Conservation (phyloP, 2,888 invertebrate genomes). For the Heliconius sara region DNA sequence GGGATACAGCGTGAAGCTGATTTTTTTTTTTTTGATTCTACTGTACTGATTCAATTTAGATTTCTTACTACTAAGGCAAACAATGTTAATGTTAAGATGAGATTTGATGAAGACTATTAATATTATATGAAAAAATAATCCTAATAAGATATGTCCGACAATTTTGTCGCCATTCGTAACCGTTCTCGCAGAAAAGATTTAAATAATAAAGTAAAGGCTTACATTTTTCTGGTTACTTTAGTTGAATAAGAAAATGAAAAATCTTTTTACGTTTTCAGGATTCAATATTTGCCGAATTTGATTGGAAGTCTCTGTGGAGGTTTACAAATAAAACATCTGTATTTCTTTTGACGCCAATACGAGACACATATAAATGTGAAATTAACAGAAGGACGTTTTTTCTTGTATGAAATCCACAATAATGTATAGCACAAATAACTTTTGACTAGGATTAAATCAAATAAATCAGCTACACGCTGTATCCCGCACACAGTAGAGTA, state of each 20-base stretch:
- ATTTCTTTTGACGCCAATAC: constrained; percentile 16
- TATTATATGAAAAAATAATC: too few species aligned
- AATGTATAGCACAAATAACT: neutral
- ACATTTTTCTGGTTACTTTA: constrained; percentile 15
- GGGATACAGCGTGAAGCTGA: too few species aligned
- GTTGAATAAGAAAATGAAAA: constrained; percentile 6
- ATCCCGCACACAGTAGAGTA: too few species aligned
- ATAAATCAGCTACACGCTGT: too few species aligned
- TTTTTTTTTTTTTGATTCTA: too few species aligned
- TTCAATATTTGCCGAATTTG: constrained; percentile 8
- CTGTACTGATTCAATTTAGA: too few species aligned
- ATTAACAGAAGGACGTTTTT: neutral
- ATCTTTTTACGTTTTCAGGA: constrained; percentile 15
- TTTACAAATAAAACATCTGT: constrained; percentile 17
- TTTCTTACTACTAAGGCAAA: too few species aligned
- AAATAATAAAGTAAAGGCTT: neutral
- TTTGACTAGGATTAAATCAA: neutral
- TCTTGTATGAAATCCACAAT: neutral
- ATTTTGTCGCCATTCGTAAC: neutral
- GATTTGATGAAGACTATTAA: too few species aligned
- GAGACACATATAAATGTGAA: constrained; percentile 1
- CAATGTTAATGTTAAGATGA: too few species aligned
- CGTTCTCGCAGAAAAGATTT: neutral
- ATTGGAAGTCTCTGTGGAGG: constrained; percentile 5
- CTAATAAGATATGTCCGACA: neutral